A percentile compares a stretch with the other conserved stretches of the same genome.
Evolutionary conservation across 2,113 vertebrate species (phyloP).

Genomic region (Bagarius yarrelli): DNA sequence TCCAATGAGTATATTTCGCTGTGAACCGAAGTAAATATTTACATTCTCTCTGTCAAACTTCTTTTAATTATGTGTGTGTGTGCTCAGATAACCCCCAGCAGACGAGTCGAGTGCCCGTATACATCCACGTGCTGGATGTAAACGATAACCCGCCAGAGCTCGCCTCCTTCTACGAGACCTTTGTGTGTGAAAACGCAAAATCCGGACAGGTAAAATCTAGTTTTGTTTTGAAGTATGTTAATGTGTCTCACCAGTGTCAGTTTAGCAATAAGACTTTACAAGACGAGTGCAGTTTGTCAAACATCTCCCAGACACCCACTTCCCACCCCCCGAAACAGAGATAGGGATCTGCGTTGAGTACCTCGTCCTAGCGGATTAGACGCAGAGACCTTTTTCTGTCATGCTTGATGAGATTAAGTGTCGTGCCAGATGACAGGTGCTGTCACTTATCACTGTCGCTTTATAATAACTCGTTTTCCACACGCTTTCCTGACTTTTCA

Average conservation of each 20-base stretch:
- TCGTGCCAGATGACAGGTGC: conserved; percentile 49
- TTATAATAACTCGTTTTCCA: conserved; percentile 51
- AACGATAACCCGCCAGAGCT: conserved; percentile 94
- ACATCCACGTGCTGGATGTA: conserved; percentile 87
- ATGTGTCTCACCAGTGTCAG: conserved; percentile 28
- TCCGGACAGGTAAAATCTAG: conserved; percentile 80
- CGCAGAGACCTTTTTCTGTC: conserved; percentile 49
- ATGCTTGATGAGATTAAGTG: conserved; percentile 56
- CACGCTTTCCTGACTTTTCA: conserved; percentile 39
- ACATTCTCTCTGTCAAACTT: not conserved
- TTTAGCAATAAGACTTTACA: conserved; percentile 35
- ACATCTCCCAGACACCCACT: conserved; percentile 39
- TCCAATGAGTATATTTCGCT: not conserved
- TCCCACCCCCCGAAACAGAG: conserved; percentile 30
- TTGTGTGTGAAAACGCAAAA: conserved; percentile 90
- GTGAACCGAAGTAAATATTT: not conserved
- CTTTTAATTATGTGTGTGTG: not conserved
- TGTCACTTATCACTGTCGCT: conserved; percentile 55
- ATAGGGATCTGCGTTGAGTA: conserved; percentile 51
- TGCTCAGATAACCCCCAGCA: conserved; percentile 82
- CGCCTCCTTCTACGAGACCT: conserved; percentile 84
- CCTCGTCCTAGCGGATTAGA: conserved; percentile 51
- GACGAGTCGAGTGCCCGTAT: conserved; percentile 82
- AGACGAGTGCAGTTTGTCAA: conserved; percentile 27
- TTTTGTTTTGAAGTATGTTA: conserved; percentile 6